Evolutionary conservation across 2,888 invertebrate species (phyloP), one percentile per base, ranked within the genome.

Genomic region (Furcula furcula): DNA sequence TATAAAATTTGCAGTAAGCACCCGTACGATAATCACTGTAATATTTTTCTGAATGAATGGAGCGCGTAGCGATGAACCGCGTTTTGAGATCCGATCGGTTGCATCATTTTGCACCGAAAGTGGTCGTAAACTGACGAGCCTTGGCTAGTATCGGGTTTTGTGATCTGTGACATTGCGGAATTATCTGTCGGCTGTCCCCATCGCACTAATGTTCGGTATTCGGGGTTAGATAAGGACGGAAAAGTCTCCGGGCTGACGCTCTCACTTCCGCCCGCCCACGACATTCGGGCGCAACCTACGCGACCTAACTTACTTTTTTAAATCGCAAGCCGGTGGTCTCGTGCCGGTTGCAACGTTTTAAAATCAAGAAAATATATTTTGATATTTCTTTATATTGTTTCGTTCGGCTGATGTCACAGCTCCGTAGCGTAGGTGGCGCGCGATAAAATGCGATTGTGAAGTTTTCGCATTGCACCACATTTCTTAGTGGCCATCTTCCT

Each of bases 181-280:
- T 77, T 65, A 61, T 69, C 57, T 68, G 57, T 68, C 62, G 42
- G 46, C 63, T 48, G 53, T 83, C 74, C 56, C 73, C 46, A 59
- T 78, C 70, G 29, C 48, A 46, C 78, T 53, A 54, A 65, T 51
- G 53, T 36, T 34, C 41, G 50, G 62, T 69, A 59, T 54, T 53
- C 49, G 43, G 44, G 37, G 86, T 68, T 77, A 82, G 85, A 87
- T 69, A 76, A 78, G 73, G 86, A 85, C 50, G 65, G 61, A 52
- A 60, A 63, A 46, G 66, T 62, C 61, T 61, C 66, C 69, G 65
- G 67, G 62, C 64, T 68, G 72, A 63, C 69, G 81, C 87, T 87
- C 85, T 87, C 84, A 86, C 87, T 88, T 88, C 88, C 87, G 88
- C 77, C 86, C 87, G 85, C 88, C 88, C 74, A 88, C 86, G 76